phyloP scores from a whole-genome alignment of 2,888 invertebrate species.

The Drosophila barbarae region DNA sequence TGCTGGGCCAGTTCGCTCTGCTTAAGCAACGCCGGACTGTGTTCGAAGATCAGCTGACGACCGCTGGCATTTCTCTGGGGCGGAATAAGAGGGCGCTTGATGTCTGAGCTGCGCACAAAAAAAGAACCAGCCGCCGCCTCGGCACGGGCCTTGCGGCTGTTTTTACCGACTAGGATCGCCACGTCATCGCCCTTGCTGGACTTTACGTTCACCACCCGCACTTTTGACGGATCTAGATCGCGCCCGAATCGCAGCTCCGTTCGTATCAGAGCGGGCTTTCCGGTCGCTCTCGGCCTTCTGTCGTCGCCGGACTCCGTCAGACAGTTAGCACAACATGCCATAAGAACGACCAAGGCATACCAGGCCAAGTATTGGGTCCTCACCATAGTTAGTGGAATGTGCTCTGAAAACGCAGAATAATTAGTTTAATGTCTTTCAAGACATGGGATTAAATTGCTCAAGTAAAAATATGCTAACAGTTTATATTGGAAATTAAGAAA shows the following conservation, averaged over 20 bases:
- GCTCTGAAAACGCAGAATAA: background rate
- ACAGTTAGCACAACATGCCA: constrained; percentile 23
- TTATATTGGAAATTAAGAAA: background rate
- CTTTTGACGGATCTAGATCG: constrained; percentile 87
- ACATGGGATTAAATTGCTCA: too few relatives aligned
- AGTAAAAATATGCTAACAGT: background rate
- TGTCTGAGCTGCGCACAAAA: constrained; percentile 66
- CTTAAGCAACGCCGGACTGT: constrained; percentile 69
- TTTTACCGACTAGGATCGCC: constrained; percentile 81
- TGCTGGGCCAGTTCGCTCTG: constrained; percentile 66
- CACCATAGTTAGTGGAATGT: constrained; percentile 1
- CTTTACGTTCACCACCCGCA: constrained; percentile 87
- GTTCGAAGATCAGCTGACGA: constrained; percentile 61
- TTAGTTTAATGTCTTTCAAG: background rate
- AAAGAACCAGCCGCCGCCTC: constrained; percentile 61
- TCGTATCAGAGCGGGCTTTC: constrained; percentile 83
- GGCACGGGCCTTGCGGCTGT: constrained; percentile 72
- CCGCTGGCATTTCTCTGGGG: constrained; percentile 42
- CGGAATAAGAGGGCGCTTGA: constrained; percentile 44
- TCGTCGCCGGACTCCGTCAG: constrained; percentile 27
- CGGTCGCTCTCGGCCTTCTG: constrained; percentile 43
- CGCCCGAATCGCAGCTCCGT: constrained; percentile 89
- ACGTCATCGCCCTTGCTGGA: constrained; percentile 88
- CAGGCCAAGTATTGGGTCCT: constrained; percentile 1
- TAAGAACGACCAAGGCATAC: constrained; percentile 15